Base-by-base conservation (phyloP, 2,113 vertebrate genomes). In the Pterophyllum scalare region DNA sequence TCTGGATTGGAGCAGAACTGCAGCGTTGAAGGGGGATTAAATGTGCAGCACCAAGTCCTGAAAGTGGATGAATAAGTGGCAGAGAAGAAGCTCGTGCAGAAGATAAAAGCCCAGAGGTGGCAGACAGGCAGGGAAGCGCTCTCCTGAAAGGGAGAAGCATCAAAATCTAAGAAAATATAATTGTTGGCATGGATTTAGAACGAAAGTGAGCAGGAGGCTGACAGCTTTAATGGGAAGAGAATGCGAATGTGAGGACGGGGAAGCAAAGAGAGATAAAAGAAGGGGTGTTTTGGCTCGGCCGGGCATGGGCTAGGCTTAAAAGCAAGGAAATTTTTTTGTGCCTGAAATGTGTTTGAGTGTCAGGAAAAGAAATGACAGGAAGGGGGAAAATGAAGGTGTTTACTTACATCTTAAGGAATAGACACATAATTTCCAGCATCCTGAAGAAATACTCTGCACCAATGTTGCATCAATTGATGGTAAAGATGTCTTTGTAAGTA, bases 131-230 rank as follows among this genome's bases (percentile, higher is more conserved):
- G 33, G 15, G 24, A 79, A 80, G 67, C 64, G 56, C 19, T 56
- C 33, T 5, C 59, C 20, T 26, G 60, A 59, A 46, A 26, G 43
- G 28, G 59, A 35, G 78, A 40, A 19, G 13, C 15, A 5, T 65
- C 4, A 28, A 20, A 28, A 17, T 35, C 19, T 62, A 54, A 75
- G 83, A 75, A 89, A 91, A 91, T 91, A 77, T 49, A 79, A 91
- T 86, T 81, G 67, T 81, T 90, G 85, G 87, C 87, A 77, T 40
- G 3, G 61, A 5, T 24, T 80, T 72, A 4, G 52, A 62, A 77
- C 26, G 60, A 54, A 74, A 79, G 52, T 59, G 35, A 75, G 57
- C 28, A 6, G 65, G 54, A 77, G 59, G 24, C 67, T 78, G 77
- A 80, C 52, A 77, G 38, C 33, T 86, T 89, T 79, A 75, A 84